These are phyloP conservation scores for Chymomyza fuscimana DNA, from an alignment of 2,888 invertebrate species.

Conservation along the genomic window DNA sequence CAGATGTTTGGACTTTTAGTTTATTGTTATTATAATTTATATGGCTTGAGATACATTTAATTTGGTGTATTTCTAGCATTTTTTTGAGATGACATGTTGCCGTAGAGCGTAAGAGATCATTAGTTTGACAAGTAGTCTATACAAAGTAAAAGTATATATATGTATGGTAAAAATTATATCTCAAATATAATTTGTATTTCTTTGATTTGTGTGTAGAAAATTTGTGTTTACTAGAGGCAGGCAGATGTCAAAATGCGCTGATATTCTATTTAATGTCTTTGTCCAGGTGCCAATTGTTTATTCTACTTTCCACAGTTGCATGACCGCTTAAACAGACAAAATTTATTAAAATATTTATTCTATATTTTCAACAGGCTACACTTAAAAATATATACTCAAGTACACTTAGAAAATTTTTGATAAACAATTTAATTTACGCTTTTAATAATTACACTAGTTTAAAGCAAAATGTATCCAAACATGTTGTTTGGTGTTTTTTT, in stretches of 20 bases:
- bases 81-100: slow-evolving; percentile 62
- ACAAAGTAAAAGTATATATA: neutral
- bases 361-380: too few species aligned
- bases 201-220: neutral
- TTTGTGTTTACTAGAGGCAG: neutral
- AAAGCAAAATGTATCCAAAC: too few species aligned
- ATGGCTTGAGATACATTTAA: neutral
- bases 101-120: slow-evolving; percentile 64
- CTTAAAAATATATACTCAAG: too few species aligned
- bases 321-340: neutral
- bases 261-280: neutral
- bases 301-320: neutral
- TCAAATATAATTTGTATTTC: neutral
- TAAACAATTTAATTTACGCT: too few species aligned
- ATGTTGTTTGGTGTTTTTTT: too few species aligned
- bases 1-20: neutral
- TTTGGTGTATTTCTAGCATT: slow-evolving; percentile 15
- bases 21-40: neutral
- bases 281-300: neutral
- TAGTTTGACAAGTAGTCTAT: slow-evolving; percentile 39
- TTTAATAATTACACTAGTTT: too few species aligned
- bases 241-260: neutral
- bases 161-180: neutral
- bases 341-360: neutral
- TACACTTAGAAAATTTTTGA: too few species aligned